A percentile compares a stretch with the other conserved stretches of the same genome.
These are phyloP conservation scores for Cylloceria caligata DNA, from an alignment of 2,888 invertebrate genomes.

Conservation along the genomic window DNA sequence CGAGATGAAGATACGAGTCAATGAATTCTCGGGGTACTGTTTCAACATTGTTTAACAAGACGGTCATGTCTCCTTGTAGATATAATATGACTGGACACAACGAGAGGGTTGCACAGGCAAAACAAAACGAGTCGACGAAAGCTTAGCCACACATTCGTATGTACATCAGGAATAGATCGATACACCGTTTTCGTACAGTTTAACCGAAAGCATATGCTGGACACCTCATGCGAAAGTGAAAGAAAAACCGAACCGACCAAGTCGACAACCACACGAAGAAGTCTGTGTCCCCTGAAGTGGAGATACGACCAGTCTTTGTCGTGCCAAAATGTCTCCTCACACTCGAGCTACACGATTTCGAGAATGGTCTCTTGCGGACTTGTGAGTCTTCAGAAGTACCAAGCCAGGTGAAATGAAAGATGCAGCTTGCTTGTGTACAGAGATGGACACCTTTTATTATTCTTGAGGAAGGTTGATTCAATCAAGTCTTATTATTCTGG, in stretches of 20 bases:
- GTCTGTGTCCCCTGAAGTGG: slow-evolving; percentile 76
- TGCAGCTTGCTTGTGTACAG: neutral
- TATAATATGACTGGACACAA: slow-evolving; percentile 78
- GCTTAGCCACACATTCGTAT: slow-evolving; percentile 3
- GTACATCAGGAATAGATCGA: slow-evolving; percentile 68
- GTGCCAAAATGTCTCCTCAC: slow-evolving; percentile 78
- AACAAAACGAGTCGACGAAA: slow-evolving; percentile 73
- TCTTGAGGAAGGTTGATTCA: neutral
- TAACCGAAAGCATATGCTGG: slow-evolving; percentile 70
- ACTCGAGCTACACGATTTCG: neutral
- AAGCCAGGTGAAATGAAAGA: slow-evolving; percentile 8
- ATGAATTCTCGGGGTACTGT: neutral
- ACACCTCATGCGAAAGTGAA: slow-evolving; percentile 45
- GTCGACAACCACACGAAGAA: slow-evolving; percentile 42
- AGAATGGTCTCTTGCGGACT: neutral
- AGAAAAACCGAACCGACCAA: slow-evolving; percentile 31
- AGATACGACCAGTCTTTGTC: slow-evolving; percentile 79
- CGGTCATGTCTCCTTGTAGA: slow-evolving; percentile 74
- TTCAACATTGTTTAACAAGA: neutral
- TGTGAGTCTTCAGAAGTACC: neutral
- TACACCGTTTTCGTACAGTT: slow-evolving; percentile 72
- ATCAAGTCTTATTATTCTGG: neutral
- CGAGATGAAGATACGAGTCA: neutral
- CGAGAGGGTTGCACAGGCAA: slow-evolving; percentile 72
- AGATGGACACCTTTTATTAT: neutral